phyloP scores from a whole-genome alignment of 2,888 invertebrate species.

The Lasiommata megera region DNA sequence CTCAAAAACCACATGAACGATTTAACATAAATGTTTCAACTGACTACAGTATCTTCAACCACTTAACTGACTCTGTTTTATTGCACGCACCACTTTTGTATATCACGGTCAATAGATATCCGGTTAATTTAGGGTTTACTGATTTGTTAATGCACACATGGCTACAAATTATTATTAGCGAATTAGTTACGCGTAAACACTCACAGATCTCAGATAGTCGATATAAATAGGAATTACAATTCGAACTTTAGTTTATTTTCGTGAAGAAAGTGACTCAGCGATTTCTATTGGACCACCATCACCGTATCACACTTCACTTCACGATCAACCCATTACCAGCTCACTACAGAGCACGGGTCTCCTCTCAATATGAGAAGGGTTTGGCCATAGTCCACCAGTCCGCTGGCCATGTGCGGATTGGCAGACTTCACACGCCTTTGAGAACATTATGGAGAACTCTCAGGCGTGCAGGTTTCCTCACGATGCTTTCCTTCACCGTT shows the following conservation, averaged over 20 bases:
- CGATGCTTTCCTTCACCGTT: no score
- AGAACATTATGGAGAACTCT: no score
- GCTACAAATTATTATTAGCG: constrained; percentile 10
- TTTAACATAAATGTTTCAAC: neutral
- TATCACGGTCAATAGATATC: constrained; percentile 8
- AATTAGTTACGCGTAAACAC: constrained; percentile 11
- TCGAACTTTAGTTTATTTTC: neutral
- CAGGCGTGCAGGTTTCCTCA: no score
- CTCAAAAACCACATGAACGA: neutral
- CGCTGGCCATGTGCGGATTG: no score
- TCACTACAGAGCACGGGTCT: no score
- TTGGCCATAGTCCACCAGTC: no score
- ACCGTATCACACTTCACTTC: no score
- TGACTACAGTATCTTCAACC: neutral
- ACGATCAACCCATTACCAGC: no score
- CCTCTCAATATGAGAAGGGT: no score
- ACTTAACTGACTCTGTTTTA: constrained; percentile 7
- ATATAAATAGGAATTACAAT: neutral
- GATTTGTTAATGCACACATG: constrained; percentile 17
- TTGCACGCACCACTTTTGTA: constrained; percentile 10
- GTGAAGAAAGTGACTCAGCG: no score
- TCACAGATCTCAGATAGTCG: neutral
- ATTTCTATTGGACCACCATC: neutral
- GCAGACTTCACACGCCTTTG: no score
- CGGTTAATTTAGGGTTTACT: constrained; percentile 1